A percentile compares a stretch with the other conserved stretches of the same genome.
Conservation (phyloP, 1,140 invertebrate species). For the Zophobas morio region DNA sequence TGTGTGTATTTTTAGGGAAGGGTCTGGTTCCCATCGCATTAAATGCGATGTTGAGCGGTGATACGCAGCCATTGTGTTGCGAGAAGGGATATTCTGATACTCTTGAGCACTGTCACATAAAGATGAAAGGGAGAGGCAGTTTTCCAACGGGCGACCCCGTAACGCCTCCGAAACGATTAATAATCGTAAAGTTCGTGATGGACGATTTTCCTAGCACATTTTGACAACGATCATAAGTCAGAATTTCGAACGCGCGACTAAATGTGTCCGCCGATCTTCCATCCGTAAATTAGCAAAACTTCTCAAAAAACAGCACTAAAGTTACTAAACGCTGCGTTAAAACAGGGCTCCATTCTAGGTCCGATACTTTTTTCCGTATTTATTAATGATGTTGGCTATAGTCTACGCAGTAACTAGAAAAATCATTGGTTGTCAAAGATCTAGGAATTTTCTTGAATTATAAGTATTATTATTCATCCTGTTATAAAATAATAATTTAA, state of each 20-base stretch:
- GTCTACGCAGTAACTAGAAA: no score
- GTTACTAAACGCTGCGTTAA: no score
- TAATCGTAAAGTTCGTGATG: slow-evolving; percentile 33
- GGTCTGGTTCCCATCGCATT: neutral
- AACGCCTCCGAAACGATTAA: slow-evolving; percentile 23
- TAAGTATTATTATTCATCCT: no score
- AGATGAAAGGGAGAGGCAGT: slow-evolving; percentile 24
- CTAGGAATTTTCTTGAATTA: no score
- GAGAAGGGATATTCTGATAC: slow-evolving; percentile 5
- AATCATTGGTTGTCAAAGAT: no score
- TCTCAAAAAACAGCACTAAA: no score
- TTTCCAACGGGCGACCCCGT: neutral
- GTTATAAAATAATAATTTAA: no score
- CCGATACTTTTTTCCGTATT: no score
- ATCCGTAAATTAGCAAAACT: no score
- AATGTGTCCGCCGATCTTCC: no score
- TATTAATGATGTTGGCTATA: no score
- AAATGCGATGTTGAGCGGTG: neutral
- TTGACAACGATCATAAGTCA: slow-evolving; percentile 36
- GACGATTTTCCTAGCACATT: slow-evolving; percentile 14
- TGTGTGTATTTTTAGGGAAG: slow-evolving; percentile 5
- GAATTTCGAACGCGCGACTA: neutral
- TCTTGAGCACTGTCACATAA: slow-evolving; percentile 11
- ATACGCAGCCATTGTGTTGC: neutral
- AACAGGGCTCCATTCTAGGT: no score